phyloP scores from a whole-genome alignment of 2,797 vertebrate species.

The Adelosebastes latens region DNA sequence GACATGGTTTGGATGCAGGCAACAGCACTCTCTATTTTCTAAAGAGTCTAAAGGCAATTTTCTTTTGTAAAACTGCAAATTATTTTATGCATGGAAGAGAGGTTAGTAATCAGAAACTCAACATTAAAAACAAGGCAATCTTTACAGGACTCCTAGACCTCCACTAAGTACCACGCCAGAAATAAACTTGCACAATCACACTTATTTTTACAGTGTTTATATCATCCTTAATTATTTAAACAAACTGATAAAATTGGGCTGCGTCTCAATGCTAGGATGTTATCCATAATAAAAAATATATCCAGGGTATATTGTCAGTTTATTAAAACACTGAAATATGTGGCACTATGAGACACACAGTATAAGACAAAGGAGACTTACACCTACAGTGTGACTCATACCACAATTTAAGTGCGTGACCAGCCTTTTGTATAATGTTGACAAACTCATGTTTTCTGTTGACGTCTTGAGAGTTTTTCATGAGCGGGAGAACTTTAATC shows the following conservation, averaged over 20 bases:
- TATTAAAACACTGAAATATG: not conserved
- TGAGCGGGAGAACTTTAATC: slow-evolving; percentile 23
- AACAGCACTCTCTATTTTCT: not conserved
- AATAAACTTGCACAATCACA: not conserved
- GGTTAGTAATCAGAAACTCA: not conserved
- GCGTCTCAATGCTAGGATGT: not conserved
- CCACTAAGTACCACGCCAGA: not conserved
- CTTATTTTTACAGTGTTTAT: not conserved
- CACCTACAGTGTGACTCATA: not conserved
- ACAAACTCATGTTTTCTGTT: slow-evolving; percentile 18
- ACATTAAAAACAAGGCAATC: not conserved
- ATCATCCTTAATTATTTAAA: not conserved
- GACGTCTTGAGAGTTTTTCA: slow-evolving; percentile 30
- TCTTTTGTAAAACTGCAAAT: not conserved
- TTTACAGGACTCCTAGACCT: not conserved
- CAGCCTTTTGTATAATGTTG: slow-evolving; percentile 4
- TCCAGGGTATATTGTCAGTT: not conserved
- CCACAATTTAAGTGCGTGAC: not conserved
- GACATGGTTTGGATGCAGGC: not conserved
- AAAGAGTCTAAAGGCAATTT: not conserved
- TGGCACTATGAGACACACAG: not conserved
- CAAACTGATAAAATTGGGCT: not conserved
- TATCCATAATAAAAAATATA: not conserved
- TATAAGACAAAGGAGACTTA: not conserved
- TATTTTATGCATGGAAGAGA: not conserved